Evolutionary conservation across 2,797 vertebrate genomes (phyloP), one percentile per base, ranked within the genome.

Genomic region (Bovichtus variegatus): DNA sequence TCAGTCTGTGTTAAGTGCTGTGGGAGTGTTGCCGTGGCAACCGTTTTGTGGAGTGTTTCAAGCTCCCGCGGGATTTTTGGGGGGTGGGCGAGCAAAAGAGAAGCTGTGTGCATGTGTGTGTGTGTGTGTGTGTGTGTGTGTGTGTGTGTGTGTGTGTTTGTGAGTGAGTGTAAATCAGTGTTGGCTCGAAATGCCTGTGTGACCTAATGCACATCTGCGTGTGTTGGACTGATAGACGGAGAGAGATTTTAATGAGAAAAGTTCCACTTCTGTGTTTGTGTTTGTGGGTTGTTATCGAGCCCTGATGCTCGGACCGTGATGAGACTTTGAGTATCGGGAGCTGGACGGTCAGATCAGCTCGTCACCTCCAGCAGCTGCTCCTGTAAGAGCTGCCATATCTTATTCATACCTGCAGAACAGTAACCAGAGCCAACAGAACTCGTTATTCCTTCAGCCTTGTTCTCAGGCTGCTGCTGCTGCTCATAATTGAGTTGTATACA

Each of bases 191-290:
- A 63, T 82, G 81, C 82, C 74, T 74, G 75, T n/a, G 68, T 93
- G 92, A 93, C 89, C 89, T 93, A 82, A 93, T 91, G 80, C 85
- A 87, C 92, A 91, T 91, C 86, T 92, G 89, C 76, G 82, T 76
- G 82, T 70, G 83, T 60, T 84, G 78, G 80, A 76, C 78, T 78
- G 76, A 85, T 51, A 54, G 76, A 73, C 16, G 3, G 46, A 63
- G 73, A 76, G 46, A 69, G 9, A 57, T 74, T 69, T 54, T 61
- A 44, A 51, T 81, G 65, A 66, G 60, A 64, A 55, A 75, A 67
- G 34, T 65, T 80, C 34, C 43, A 38, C 58, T 71, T 41, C n/a
- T 60, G 51, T 43, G 43, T 69, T 7, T 43, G 47, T 59, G 36
- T 60, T 55, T n/a, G n/a, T n/a, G n/a, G n/a, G n/a, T 6, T 38